Percentiles rank a stretch among this genome's conserved stretches.
Conservation (phyloP, 53 echinoderm and acorn worm genomes). For the Temnopleurus reevesii region DNA sequence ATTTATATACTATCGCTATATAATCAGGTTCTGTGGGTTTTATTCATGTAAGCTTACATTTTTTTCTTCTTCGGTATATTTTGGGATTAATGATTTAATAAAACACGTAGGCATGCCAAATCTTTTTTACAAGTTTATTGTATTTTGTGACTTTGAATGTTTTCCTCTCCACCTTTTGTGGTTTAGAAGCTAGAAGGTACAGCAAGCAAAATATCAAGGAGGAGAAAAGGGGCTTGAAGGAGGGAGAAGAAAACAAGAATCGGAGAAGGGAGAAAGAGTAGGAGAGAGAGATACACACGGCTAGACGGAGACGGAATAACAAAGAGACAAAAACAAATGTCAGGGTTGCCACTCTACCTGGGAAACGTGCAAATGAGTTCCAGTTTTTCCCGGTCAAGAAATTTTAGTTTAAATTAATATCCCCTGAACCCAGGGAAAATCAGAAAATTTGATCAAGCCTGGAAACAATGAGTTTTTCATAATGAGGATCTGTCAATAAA, state of each 20-base stretch:
- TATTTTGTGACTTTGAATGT: too few species aligned
- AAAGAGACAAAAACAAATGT: neutral
- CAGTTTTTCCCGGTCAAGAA: too few species aligned
- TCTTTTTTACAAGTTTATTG: neutral
- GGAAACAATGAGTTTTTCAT: too few species aligned
- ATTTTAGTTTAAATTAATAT: too few species aligned
- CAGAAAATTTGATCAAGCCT: too few species aligned
- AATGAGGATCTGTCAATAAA: too few species aligned
- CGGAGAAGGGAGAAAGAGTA: neutral
- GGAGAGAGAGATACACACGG: neutral
- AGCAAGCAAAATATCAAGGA: neutral
- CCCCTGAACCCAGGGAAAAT: too few species aligned
- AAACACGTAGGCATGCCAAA: constrained; percentile 20
- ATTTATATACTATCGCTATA: neutral
- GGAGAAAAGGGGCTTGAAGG: neutral
- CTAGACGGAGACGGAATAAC: neutral
- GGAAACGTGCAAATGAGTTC: too few species aligned
- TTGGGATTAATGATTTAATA: constrained; percentile 6
- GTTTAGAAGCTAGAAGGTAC: too few species aligned
- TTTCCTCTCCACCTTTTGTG: too few species aligned
- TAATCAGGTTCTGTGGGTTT: neutral
- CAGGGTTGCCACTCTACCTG: too few species aligned
- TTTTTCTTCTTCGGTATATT: neutral
- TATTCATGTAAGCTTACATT: neutral
- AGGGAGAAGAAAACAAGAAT: too few species aligned